Percentiles rank a stretch among this genome's conserved stretches.
These are phyloP conservation scores for Desmodus rotundus DNA, from an alignment of 2,113 vertebrate species.

Conservation along the genomic window DNA sequence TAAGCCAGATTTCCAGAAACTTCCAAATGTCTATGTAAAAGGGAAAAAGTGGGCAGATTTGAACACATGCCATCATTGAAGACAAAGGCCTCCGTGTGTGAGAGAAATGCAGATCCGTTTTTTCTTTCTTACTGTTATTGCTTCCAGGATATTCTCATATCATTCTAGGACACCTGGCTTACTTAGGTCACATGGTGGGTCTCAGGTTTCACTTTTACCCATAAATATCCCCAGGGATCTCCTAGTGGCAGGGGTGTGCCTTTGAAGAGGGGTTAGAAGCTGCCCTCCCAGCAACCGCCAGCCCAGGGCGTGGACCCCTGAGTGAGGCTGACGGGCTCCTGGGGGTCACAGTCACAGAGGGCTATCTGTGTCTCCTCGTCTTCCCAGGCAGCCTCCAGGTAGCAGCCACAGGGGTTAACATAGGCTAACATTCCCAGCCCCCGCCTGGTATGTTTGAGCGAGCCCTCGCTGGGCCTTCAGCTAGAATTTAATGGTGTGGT, in stretches of 20 bases:
- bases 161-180: neutral
- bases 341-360: neutral
- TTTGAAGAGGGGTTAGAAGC: neutral
- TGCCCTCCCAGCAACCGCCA: neutral
- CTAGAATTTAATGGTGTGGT: fast-evolving
- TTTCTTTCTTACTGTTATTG: neutral
- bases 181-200: neutral
- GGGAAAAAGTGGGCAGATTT: neutral
- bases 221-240: too few relatives aligned
- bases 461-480: neutral
- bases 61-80: neutral
- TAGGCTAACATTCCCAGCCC: fast-evolving
- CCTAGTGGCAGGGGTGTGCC: neutral
- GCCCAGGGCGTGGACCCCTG: neutral
- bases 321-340: neutral
- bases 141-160: neutral
- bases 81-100: neutral
- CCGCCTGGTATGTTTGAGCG: fast-evolving
- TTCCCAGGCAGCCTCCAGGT: neutral
- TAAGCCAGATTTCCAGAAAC: neutral
- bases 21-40: neutral
- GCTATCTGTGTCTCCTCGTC: neutral
- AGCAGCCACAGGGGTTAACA: fast-evolving
- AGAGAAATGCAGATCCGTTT: neutral
- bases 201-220: neutral